Percentiles rank a stretch among this genome's conserved stretches.
Evolutionary conservation across 2,797 vertebrate species (phyloP).

Genomic region (Tenualosa ilisha): DNA sequence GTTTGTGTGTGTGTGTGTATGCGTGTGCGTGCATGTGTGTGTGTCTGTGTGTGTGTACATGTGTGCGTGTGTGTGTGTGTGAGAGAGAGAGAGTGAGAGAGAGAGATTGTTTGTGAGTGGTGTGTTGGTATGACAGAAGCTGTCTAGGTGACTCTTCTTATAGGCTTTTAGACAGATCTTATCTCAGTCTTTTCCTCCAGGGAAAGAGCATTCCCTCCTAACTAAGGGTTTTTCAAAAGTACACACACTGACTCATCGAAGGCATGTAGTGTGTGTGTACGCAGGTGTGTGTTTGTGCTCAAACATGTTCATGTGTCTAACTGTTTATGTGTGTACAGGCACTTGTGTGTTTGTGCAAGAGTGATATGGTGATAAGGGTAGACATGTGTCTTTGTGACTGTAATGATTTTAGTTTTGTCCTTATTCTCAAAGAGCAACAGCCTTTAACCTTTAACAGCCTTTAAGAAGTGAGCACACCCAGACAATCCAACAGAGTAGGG

Average conservation of each 20-base stretch:
- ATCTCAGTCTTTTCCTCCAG: conserved; percentile 17
- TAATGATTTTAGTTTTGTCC: not conserved
- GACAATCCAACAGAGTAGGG: not conserved
- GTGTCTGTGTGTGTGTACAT: conserved; percentile 13
- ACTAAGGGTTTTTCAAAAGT: conserved; percentile 37
- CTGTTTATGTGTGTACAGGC: conserved; percentile 14
- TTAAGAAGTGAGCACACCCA: not conserved
- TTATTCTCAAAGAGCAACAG: not conserved
- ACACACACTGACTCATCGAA: conserved; percentile 21
- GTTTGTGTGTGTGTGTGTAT: conserved; percentile 27
- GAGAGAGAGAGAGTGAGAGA: not conserved
- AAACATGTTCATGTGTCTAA: not conserved
- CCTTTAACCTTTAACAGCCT: too few species aligned
- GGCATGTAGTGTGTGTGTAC: conserved; percentile 17
- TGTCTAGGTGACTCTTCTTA: not conserved
- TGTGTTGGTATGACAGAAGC: conserved; percentile 28
- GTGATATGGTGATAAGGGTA: not conserved
- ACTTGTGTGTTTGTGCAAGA: not conserved
- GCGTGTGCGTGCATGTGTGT: conserved; percentile 37
- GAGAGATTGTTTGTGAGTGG: conserved; percentile 26
- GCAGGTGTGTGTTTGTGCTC: not conserved
- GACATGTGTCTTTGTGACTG: not conserved
- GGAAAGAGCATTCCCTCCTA: conserved; percentile 5
- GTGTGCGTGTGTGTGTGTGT: conserved; percentile 16
- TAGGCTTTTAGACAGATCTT: conserved; percentile 28